A percentile compares a stretch with the other conserved stretches of the same genome.
phyloP scores from a whole-genome alignment of 2,888 invertebrate species.

The Odontocolon sp. region DNA sequence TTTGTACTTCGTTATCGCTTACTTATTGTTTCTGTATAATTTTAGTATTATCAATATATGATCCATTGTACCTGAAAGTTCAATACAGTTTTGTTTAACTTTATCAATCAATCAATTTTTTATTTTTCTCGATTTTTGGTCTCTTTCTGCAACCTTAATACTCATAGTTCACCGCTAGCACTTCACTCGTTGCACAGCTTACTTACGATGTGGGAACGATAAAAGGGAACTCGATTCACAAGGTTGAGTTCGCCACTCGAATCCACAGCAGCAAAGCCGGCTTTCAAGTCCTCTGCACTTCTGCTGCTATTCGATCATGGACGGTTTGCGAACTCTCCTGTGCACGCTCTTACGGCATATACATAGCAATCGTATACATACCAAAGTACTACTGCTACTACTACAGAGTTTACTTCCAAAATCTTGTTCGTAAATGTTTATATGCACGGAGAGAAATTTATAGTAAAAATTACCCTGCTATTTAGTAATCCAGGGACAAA shows the following conservation, averaged over 20 bases:
- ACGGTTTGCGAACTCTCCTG: conserved; percentile 18
- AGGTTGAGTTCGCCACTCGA: conserved; percentile 15
- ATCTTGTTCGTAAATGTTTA: too few relatives aligned
- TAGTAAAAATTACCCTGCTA: too few relatives aligned
- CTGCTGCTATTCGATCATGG: conserved; percentile 15
- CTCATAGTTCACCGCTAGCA: background rate
- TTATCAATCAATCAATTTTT: conserved; percentile 20
- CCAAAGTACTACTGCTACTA: background rate
- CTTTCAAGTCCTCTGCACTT: conserved; percentile 8
- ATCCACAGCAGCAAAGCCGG: background rate
- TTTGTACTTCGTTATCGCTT: too few relatives aligned
- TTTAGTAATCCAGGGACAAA: too few relatives aligned
- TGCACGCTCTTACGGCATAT: background rate
- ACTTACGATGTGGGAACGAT: conserved; percentile 9
- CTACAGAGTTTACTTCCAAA: background rate
- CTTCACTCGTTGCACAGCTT: background rate
- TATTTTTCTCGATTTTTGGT: background rate
- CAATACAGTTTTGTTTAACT: too few relatives aligned
- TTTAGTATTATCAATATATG: background rate
- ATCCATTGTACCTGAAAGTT: background rate
- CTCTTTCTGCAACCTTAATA: background rate
- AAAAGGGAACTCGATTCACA: conserved; percentile 19
- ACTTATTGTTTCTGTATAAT: background rate
- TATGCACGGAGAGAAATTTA: too few relatives aligned
- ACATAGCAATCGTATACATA: background rate